These are phyloP conservation scores for Bedellia somnulentella DNA, from an alignment of 2,888 invertebrate species.

Conservation along the genomic window DNA sequence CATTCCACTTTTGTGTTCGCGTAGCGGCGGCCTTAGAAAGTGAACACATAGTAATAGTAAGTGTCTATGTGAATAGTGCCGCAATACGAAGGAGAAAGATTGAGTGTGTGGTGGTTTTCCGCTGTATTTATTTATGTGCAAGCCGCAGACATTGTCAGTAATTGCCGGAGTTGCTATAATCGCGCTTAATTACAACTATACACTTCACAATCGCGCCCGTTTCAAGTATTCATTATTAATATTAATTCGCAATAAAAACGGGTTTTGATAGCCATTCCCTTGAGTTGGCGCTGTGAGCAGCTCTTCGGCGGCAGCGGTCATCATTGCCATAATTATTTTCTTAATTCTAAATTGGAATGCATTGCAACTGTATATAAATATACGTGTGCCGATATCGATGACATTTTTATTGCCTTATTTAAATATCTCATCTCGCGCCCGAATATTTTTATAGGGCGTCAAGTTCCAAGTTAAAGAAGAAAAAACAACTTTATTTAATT, in stretches of 20 bases:
- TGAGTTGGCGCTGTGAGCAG: constrained; percentile 2
- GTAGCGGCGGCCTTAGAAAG: too few species aligned
- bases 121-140: constrained; percentile 3
- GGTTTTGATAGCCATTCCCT: constrained; percentile 25
- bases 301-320: too few species aligned
- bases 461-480: too few species aligned
- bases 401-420: not conserved
- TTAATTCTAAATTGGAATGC: constrained; percentile 6
- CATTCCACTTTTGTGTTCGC: too few species aligned
- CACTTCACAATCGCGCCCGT: constrained; percentile 45
- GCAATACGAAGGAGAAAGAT: too few species aligned
- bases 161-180: constrained; percentile 44
- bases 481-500: too few species aligned
- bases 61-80: not conserved
- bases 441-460: too few species aligned
- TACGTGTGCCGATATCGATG: not conserved
- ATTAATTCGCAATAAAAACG: constrained; percentile 49
- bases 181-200: constrained; percentile 50
- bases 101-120: not conserved
- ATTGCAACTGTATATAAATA: too few species aligned
- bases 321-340: constrained; percentile 3
- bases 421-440: too few species aligned
- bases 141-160: constrained; percentile 37
- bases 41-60: not conserved
- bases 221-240: constrained; percentile 51